Percentiles rank a stretch among this genome's conserved stretches.
Conservation (phyloP, 2,888 invertebrate species). For the Melinaea menophilus region DNA sequence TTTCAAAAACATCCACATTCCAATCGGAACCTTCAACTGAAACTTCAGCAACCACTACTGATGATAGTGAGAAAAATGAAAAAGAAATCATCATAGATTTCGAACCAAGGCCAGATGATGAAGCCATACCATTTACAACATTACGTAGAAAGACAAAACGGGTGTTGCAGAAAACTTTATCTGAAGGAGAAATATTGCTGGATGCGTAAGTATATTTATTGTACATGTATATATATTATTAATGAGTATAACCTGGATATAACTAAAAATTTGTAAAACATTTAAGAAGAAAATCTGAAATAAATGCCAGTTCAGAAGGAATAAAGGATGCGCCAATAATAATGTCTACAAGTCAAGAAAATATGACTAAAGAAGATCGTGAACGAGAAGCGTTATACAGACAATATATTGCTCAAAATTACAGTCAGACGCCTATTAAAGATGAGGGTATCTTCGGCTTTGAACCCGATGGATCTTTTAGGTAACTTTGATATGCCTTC, state of each 20-base stretch:
- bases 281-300: conserved; percentile 68
- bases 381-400: conserved; percentile 67
- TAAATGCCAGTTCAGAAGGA: conserved; percentile 66
- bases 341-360: conserved; percentile 81
- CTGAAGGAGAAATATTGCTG: conserved; percentile 87
- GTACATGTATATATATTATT: not conserved
- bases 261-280: not conserved
- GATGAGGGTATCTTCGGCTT: conserved; percentile 78
- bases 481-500: conserved; percentile 43
- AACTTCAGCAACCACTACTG: conserved; percentile 72
- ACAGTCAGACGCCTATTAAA: conserved; percentile 78
- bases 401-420: conserved; percentile 68
- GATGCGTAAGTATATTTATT: conserved; percentile 66
- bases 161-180: conserved; percentile 85
- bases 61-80: conserved; percentile 80
- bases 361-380: conserved; percentile 73
- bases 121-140: conserved; percentile 81
- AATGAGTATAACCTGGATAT: not conserved
- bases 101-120: conserved; percentile 84
- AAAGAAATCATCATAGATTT: conserved; percentile 92
- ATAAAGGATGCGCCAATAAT: conserved; percentile 70
- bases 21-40: conserved; percentile 76
- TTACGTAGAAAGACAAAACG: conserved; percentile 70
- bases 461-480: conserved; percentile 73
- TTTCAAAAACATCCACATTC: conserved; percentile 72